A percentile compares a stretch with the other conserved stretches of the same genome.
Conservation (phyloP, 2,113 vertebrate species). For the Heterocephalus glaber region DNA sequence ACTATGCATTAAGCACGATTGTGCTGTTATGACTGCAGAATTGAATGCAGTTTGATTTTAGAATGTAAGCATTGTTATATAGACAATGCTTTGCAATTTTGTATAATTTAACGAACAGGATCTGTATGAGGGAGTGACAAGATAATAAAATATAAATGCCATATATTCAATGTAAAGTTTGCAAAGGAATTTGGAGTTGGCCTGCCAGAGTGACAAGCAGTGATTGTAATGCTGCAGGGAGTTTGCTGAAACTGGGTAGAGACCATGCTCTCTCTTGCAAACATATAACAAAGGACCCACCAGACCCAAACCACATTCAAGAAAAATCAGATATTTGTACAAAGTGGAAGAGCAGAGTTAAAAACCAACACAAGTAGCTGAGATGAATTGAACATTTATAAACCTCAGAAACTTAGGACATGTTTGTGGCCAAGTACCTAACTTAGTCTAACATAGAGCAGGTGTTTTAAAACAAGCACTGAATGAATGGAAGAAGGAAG, state of each 20-base stretch:
- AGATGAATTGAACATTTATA: not conserved
- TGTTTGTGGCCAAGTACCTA: not conserved
- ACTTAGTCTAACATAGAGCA: not conserved
- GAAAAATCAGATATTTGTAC: not conserved
- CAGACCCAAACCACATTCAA: not conserved
- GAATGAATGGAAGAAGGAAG: not conserved
- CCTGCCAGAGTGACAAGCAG: not conserved
- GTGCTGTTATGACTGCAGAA: not conserved
- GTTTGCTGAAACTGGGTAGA: not conserved
- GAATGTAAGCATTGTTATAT: not conserved
- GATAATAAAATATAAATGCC: not conserved
- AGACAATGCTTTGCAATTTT: not conserved
- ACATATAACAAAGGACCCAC: not conserved
- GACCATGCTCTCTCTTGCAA: not conserved
- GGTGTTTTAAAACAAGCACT: not conserved
- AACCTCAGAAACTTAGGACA: not conserved
- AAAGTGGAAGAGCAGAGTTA: not conserved
- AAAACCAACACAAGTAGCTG: not conserved
- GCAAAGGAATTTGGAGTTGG: not conserved
- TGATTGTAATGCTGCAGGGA: not conserved
- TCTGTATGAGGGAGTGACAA: not conserved
- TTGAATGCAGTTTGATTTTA: not conserved
- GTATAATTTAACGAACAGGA: not conserved
- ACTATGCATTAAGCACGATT: not conserved
- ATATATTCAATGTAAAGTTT: not conserved